Evolutionary conservation across 2,888 invertebrate genomes (phyloP), one percentile per base, ranked within the genome.

Genomic region (Brachyptera risi): DNA sequence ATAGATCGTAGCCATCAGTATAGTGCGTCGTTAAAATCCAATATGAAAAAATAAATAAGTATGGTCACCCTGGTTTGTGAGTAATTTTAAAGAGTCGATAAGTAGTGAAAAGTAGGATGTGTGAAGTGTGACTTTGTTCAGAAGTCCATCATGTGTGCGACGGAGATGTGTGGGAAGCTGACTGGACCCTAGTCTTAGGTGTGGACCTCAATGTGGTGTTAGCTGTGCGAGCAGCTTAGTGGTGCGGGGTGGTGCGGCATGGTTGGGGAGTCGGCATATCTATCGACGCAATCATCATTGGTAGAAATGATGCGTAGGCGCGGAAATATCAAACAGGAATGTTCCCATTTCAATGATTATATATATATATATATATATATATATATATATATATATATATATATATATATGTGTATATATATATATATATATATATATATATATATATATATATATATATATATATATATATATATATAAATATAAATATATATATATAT

Each of bases 81-180:
- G n/a, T n/a, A n/a, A n/a, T n/a, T n/a, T n/a, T n/a, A n/a, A n/a
- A n/a, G n/a, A n/a, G n/a, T n/a, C n/a, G n/a, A n/a, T n/a, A n/a
- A n/a, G n/a, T n/a, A n/a, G n/a, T n/a, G n/a, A n/a, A n/a, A 54
- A 37, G 35, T 37, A 37, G n/a, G 19, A 37, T 9, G 54, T 54
- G 54, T 54, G 54, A 54, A 31, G 49, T 17, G 7, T 17, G 17
- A 9, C 37, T 11, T 5, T 19, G 17, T 23, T 54, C 35, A 54
- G 54, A 51, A 35, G 54, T 54, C 35, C 21, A 21, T 37, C 54
- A 54, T 35, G 37, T 54, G 54, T 54, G 54, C 17, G 54, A 54
- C 37, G 54, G 37, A 35, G 54, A 37, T 54, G 54, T 35, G 54
- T 54, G 54, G 54, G 54, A 54, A 35, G 54, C 54, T 35, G 51